Evolutionary conservation across 1,140 invertebrate species (phyloP), one percentile per base, ranked within the genome.

Genomic region (Proctacanthus coquilletti): DNA sequence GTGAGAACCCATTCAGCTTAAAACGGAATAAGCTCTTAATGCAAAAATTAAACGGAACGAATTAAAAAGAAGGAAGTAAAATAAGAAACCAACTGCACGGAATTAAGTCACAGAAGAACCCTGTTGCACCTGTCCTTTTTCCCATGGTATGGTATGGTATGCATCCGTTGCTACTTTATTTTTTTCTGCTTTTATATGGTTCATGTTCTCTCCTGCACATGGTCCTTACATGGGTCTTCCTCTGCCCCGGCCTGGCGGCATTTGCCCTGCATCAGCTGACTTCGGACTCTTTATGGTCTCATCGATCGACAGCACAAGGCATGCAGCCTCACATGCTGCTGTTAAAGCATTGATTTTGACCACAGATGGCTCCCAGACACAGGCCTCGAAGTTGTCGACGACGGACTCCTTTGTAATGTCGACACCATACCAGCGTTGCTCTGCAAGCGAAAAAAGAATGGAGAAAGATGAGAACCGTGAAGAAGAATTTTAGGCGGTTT

Each of bases 331-430:
- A 31, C 81, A 79, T 3, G 95, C 96, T 21, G 95, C 91, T 10
- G 82, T 92, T 25, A 98, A 65, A 2, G 95, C 94, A 62, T 99
- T 99, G 20, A 89, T 80, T 65, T 98, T 99, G 6, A 98, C 84
- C 33, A 98, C 65, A 11, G 89, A 80, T 4, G 96, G 96, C 59
- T 99, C 96, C 92, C 94, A 98, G 21, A 99, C 88, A 60, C 88
- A 98, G 6, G 74, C 74, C 17, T 76, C 77, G 65, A 84, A 88
- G 63, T 98, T 99, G 53, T 99, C 89, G 5, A 80, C 74, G 46
- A 98, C 89, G 48, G 92, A 85, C 62, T 98, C 96, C 44, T 76
- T 77, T 41, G 74, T 76, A 18, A 99, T 85, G 57, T 99, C 92
- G 9, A 99, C 91, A 18, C 96, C 96, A 60, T 72, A 95, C 91